A percentile compares a stretch with the other conserved stretches of the same genome.
phyloP scores from a whole-genome alignment of 2,113 vertebrate genomes.

The Empidonax traillii region DNA sequence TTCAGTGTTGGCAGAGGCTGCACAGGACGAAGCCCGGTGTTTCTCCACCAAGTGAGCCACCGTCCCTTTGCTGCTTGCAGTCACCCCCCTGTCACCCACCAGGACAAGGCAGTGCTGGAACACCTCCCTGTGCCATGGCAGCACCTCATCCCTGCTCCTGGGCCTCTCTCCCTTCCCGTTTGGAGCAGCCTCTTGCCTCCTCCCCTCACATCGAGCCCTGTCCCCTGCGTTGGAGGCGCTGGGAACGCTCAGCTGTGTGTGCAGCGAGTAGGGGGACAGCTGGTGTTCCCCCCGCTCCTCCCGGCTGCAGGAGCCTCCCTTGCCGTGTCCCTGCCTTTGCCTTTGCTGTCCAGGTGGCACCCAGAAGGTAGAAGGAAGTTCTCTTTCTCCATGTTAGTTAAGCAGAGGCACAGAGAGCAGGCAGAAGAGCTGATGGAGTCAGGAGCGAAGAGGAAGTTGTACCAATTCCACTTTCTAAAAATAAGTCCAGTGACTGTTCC shows the following conservation, averaged over 20 bases:
- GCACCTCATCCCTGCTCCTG: neutral
- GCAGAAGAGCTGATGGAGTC: neutral
- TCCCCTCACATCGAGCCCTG: neutral
- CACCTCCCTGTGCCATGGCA: neutral
- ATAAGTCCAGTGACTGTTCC: neutral
- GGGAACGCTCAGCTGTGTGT: neutral
- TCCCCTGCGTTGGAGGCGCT: neutral
- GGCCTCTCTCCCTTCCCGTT: neutral
- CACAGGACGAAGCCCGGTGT: neutral
- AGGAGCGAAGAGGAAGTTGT: neutral
- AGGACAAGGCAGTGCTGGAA: neutral
- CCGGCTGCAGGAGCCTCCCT: neutral
- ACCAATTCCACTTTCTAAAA: slow-evolving; percentile 39
- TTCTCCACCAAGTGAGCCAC: fast-evolving
- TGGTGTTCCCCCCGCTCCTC: neutral
- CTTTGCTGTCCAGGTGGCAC: neutral
- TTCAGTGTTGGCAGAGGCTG: neutral
- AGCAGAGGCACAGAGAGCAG: neutral
- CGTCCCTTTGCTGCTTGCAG: fast-evolving
- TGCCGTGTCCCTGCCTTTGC: neutral
- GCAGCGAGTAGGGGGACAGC: neutral
- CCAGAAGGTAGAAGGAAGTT: neutral
- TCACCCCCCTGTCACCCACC: fast-evolving
- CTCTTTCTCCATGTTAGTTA: fast-evolving
- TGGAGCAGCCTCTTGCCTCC: neutral